Evolutionary conservation across 2,113 vertebrate genomes (phyloP).

Genomic region (Platycercus adscitus): DNA sequence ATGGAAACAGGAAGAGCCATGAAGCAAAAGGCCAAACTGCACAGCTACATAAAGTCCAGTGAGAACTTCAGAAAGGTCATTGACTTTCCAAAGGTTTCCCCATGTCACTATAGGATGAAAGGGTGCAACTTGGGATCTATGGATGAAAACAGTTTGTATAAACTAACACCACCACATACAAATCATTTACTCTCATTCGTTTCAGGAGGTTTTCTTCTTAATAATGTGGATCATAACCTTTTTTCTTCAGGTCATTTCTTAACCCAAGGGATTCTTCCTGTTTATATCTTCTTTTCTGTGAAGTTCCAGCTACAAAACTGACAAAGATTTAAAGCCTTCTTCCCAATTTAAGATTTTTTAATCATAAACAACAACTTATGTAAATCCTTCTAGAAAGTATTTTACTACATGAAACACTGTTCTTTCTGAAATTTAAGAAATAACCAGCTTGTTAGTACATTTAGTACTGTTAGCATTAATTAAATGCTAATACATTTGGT

Average conservation of each 20-base stretch:
- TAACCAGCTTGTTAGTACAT: not conserved
- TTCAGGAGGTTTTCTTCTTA: not conserved
- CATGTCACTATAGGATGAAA: not conserved
- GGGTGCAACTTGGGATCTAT: not conserved
- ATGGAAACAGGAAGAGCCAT: not conserved
- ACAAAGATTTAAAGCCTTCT: not conserved
- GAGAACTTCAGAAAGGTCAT: constrained; percentile 8
- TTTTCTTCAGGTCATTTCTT: not conserved
- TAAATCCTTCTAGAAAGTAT: not conserved
- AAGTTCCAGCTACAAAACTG: not conserved
- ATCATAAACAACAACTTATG: not conserved
- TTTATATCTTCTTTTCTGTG: not conserved
- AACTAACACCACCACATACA: not conserved
- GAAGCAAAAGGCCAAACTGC: constrained; percentile 21
- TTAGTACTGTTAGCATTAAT: not conserved
- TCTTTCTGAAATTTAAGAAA: not conserved
- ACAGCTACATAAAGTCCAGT: not conserved
- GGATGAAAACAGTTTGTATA: not conserved
- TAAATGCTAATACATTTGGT: not conserved
- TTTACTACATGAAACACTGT: not conserved
- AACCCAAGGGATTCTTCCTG: not conserved
- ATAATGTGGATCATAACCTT: not conserved
- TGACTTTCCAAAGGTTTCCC: not conserved
- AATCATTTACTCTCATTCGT: not conserved
- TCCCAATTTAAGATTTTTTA: not conserved